phyloP scores from a whole-genome alignment of 2,113 vertebrate species.

The Origma solitaria region DNA sequence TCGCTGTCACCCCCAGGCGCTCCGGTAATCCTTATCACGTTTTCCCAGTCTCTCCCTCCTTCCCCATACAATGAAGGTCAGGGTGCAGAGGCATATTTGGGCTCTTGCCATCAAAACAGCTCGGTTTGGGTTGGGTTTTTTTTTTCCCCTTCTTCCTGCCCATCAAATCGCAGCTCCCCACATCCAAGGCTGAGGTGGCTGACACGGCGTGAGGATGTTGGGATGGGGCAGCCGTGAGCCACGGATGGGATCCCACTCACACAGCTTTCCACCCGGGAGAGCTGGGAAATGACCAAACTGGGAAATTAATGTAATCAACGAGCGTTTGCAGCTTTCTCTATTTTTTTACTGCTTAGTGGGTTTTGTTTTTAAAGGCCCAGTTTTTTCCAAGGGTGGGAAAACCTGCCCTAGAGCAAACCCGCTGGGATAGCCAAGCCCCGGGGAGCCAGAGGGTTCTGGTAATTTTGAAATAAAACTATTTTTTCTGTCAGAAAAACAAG shows the following conservation, averaged over 20 bases:
- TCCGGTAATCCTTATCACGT: conserved; percentile 40
- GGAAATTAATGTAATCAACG: not conserved
- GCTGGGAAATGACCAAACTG: not conserved
- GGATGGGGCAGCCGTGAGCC: not conserved
- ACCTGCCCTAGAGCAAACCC: not conserved
- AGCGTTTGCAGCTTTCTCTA: not conserved
- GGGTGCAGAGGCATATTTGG: not conserved
- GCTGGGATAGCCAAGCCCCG: rapidly evolving
- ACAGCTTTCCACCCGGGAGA: not conserved
- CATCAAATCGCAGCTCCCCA: not conserved
- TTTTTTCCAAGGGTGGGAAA: not conserved
- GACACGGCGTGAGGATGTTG: rapidly evolving
- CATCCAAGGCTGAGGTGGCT: not conserved
- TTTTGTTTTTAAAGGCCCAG: not conserved
- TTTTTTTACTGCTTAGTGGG: not conserved
- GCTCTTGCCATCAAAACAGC: conserved; percentile 32
- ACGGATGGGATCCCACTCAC: not conserved
- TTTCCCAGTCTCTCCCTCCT: conserved; percentile 37
- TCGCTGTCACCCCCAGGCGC: not conserved
- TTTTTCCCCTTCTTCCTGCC: not conserved
- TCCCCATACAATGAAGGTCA: conserved; percentile 61
- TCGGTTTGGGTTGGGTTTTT: not conserved
- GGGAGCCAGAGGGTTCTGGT: not conserved
- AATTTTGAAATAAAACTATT: not conserved
- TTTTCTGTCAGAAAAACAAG: conserved; percentile 7